Percentiles rank a stretch among this genome's conserved stretches.
Conservation (phyloP, 2,113 vertebrate genomes). For the Gasterosteus nipponicus region DNA sequence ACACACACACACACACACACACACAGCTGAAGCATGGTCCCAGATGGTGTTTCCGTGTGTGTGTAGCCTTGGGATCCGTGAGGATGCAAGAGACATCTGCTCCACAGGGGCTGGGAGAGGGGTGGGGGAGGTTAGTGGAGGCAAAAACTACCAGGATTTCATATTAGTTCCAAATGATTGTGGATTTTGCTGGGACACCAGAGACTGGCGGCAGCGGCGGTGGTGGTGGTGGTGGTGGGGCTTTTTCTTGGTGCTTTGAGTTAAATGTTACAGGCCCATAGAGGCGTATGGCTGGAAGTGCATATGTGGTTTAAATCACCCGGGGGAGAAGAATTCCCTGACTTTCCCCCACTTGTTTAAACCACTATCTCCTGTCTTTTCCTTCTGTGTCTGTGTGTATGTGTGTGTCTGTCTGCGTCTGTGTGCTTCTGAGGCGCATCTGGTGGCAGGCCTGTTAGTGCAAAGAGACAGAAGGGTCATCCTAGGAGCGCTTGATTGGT, state of each 20-base stretch:
- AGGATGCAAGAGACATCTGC: constrained; percentile 82
- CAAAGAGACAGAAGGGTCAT: constrained; percentile 80
- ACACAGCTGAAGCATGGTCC: constrained; percentile 74
- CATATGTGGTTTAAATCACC: constrained; percentile 62
- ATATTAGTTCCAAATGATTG: constrained; percentile 78
- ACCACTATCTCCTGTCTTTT: constrained; percentile 58
- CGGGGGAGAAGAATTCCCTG: constrained; percentile 53
- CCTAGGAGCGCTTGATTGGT: constrained; percentile 79
- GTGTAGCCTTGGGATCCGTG: constrained; percentile 78
- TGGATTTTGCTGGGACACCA: constrained; percentile 65
- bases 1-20: constrained; percentile 40
- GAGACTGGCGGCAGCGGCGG: constrained; percentile 53
- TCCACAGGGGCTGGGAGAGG: constrained; percentile 67
- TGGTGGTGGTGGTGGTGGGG: constrained; percentile 42
- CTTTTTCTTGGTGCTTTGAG: constrained; percentile 50
- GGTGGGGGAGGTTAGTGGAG: constrained; percentile 58
- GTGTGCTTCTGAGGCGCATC: constrained; percentile 78
- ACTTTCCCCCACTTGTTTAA: constrained; percentile 59
- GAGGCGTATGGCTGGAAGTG: constrained; percentile 46
- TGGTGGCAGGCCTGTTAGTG: constrained; percentile 81
- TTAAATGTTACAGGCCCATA: constrained; percentile 48
- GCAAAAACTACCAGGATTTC: constrained; percentile 72
- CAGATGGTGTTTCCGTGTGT: constrained; percentile 81
- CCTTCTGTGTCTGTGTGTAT: constrained; percentile 32
- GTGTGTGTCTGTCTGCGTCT: constrained; percentile 50